These are phyloP conservation scores for Ceratothoa steindachneri DNA, from an alignment of 2,888 invertebrate genomes.

Conservation along the genomic window DNA sequence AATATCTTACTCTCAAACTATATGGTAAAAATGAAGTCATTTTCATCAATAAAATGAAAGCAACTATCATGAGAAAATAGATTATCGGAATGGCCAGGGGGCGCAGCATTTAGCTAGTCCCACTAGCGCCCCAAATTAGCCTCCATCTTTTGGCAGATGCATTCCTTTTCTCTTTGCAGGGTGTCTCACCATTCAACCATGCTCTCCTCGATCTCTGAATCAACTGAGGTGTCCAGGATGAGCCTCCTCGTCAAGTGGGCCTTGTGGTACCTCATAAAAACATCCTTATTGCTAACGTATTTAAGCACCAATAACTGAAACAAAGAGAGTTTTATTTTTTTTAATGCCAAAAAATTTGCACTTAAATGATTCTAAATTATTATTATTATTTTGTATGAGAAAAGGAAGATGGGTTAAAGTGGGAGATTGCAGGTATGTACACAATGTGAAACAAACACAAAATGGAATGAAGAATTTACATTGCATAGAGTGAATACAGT, in stretches of 20 bases:
- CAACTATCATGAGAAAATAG: not conserved
- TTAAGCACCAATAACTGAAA: slow-evolving; percentile 77
- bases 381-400: not conserved
- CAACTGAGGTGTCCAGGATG: slow-evolving; percentile 95
- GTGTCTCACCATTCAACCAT: slow-evolving; percentile 88
- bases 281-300: slow-evolving; percentile 98
- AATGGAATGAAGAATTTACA: too few species aligned
- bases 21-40: not conserved
- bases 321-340: not conserved
- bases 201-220: slow-evolving; percentile 98
- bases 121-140: too few species aligned
- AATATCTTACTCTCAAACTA: too few species aligned
- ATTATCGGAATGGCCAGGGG: not conserved
- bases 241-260: slow-evolving; percentile 92
- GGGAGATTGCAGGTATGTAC: not conserved
- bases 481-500: too few species aligned
- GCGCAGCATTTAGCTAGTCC: too few species aligned
- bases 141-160: too few species aligned
- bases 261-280: slow-evolving; percentile 99
- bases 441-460: too few species aligned
- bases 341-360: not conserved
- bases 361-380: not conserved
- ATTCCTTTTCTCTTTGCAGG: too few species aligned
- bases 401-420: not conserved
- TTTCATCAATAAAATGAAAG: not conserved